Base-by-base conservation (phyloP, 37 sponge, comb jelly and placozoan genomes). In the Bolinopsis microptera region DNA sequence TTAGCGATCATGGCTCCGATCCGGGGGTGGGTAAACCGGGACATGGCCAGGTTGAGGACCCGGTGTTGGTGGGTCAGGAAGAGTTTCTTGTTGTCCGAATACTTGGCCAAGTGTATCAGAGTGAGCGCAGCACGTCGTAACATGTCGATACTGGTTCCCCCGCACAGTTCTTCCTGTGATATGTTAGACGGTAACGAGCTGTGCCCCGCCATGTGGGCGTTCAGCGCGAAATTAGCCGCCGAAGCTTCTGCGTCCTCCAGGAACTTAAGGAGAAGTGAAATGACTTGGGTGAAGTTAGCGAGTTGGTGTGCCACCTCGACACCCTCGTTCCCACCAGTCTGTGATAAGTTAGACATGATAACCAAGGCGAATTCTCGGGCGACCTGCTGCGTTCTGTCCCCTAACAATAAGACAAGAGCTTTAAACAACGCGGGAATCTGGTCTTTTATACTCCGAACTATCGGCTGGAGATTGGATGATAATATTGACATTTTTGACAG, bases 401-500 rank as follows among this genome's bases (percentile, higher is more conserved):
- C 95, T 0, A 97, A 76, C 38, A 95, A 93, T 69, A 95, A 83
- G 0, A 95, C 95, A 16, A 98, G 94, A 21, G 92, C 76, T 9
- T 93, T 70, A 37, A 95, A 96, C 69, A 98, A 83, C n/a, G 92
- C 22, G 24, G 95, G 93, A 24, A 95, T 69, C 61, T 94, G 74
- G 22, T 80, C 93, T 1, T 94, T 93, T 5, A 94, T 93, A 37
- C 96, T 98, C 41, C 96, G 94, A 36, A 97, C 86, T 68, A 98
- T 95, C 39, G 94, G 94, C 92, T 96, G 95, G 68, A 96, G 95
- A 38, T 98, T 98, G 2, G 94, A 76, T 21, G 95, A 95, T 0
- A 95, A 92, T n/a, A 98, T 96, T 41, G 96, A 95, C 94, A 98
- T 95, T 83, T 98, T 98, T 24, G 98, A 95, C 38, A 98, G 94